Conservation (phyloP, 1,140 invertebrate species). For the Subanguina moxae region DNA sequence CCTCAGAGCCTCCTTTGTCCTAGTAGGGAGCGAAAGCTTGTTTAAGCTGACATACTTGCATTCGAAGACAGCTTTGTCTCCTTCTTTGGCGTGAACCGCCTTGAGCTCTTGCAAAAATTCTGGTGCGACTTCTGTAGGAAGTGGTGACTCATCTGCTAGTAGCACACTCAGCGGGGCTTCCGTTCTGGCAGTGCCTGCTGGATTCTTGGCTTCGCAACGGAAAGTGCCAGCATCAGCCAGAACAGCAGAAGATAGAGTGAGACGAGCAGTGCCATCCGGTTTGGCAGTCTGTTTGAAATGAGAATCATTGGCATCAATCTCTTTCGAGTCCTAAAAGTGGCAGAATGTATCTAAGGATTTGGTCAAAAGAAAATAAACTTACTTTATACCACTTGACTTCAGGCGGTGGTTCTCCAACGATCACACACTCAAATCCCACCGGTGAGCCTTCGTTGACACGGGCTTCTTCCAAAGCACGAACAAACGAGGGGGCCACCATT, state of each 20-base stretch:
- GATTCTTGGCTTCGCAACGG: slow-evolving; percentile 65
- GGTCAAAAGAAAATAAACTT: slow-evolving; percentile 10
- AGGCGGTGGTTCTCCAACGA: slow-evolving; percentile 82
- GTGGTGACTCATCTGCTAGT: slow-evolving; percentile 68
- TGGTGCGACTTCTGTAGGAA: slow-evolving; percentile 37
- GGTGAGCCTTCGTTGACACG: slow-evolving; percentile 75
- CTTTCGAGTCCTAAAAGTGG: slow-evolving; percentile 34
- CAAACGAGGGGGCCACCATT: slow-evolving; percentile 28
- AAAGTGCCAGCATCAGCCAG: slow-evolving; percentile 78
- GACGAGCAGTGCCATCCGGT: slow-evolving; percentile 48
- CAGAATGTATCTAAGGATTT: too few relatives aligned
- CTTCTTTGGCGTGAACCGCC: slow-evolving; percentile 69
- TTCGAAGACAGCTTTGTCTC: slow-evolving; percentile 80
- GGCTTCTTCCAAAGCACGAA: slow-evolving; percentile 26
- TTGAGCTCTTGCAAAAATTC: slow-evolving; percentile 47
- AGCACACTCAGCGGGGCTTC: slow-evolving; percentile 51
- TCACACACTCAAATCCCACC: slow-evolving; percentile 77
- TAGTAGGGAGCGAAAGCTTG: too few relatives aligned
- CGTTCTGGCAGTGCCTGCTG: slow-evolving; percentile 43
- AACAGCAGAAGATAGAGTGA: slow-evolving; percentile 72
- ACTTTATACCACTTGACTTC: slow-evolving; percentile 76
- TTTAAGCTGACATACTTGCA: too few relatives aligned
- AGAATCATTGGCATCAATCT: slow-evolving; percentile 37
- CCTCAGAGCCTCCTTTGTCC: too few relatives aligned
- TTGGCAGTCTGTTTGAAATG: slow-evolving; percentile 37